Evolutionary conservation across 1,140 invertebrate species (phyloP).

Genomic region (Muscidifurax raptorellus): DNA sequence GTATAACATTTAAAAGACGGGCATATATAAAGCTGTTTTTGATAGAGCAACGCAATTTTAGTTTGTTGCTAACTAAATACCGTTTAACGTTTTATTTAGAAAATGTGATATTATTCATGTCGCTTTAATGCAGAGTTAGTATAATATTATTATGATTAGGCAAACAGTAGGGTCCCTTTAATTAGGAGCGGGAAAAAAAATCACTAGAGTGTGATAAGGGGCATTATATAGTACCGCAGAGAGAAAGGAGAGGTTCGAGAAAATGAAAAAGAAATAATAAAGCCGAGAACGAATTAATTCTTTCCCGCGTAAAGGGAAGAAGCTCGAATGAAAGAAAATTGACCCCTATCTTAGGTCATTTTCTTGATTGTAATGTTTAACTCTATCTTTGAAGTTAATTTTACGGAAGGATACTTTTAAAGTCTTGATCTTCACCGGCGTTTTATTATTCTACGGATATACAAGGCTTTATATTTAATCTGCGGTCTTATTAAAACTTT

Average conservation of each 20-base stretch:
- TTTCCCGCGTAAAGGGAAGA: neutral
- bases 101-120: neutral
- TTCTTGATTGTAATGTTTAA: slow-evolving; percentile 35
- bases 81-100: too few species aligned
- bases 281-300: slow-evolving; percentile 46
- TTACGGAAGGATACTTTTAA: slow-evolving; percentile 17
- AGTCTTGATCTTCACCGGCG: slow-evolving; percentile 9
- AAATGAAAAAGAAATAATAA: slow-evolving; percentile 49
- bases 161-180: slow-evolving; percentile 40
- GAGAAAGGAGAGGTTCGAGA: slow-evolving; percentile 31
- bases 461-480: neutral
- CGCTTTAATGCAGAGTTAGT: slow-evolving; percentile 1
- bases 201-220: slow-evolving; percentile 45
- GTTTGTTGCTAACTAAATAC: too few species aligned
- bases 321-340: slow-evolving; percentile 46
- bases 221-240: slow-evolving; percentile 34
- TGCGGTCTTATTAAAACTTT: neutral
- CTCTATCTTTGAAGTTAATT: slow-evolving; percentile 41
- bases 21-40: too few species aligned
- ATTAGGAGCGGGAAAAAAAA: slow-evolving; percentile 33
- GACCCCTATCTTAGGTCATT: slow-evolving; percentile 48
- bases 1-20: too few species aligned
- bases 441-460: slow-evolving; percentile 9
- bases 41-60: too few species aligned
- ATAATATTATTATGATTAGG: slow-evolving; percentile 27